Percentiles rank a stretch among this genome's conserved stretches.
Evolutionary conservation across 92 coral and sea anemone genomes (phyloP).

Genomic region (Paramuricea clavata): DNA sequence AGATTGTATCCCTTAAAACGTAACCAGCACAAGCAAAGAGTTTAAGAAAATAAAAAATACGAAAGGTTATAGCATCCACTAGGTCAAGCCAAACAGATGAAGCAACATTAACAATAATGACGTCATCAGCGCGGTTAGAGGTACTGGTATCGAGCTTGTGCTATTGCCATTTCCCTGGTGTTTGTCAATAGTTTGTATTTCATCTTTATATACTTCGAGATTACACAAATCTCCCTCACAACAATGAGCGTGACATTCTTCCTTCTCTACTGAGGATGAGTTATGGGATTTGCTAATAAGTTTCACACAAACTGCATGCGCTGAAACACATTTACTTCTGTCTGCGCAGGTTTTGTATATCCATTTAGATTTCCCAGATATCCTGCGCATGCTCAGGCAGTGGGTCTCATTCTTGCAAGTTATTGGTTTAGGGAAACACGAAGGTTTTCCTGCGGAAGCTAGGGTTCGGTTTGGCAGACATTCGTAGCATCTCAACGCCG

Average conservation of each 20-base stretch:
- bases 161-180: background rate
- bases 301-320: background rate
- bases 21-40: too few species aligned
- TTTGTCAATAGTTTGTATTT: background rate
- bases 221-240: constrained; percentile 9
- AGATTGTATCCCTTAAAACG: too few species aligned
- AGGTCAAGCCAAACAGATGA: background rate
- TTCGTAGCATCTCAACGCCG: constrained; percentile 15
- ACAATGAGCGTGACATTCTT: constrained; percentile 20
- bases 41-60: too few species aligned
- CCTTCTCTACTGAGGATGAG: background rate
- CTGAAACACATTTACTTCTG: background rate
- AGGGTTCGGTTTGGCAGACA: background rate
- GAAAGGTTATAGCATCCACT: too few species aligned
- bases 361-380: background rate
- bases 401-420: constrained; percentile 4
- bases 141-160: background rate
- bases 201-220: background rate
- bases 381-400: constrained; percentile 20
- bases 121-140: background rate
- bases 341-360: constrained; percentile 23
- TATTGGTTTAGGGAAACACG: background rate
- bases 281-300: too few species aligned
- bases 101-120: background rate
- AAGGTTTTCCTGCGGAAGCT: background rate